Percentiles rank a stretch among this genome's conserved stretches.
These are phyloP conservation scores for Coleophora flavipennella DNA, from an alignment of 2,888 invertebrate species.

Conservation along the genomic window DNA sequence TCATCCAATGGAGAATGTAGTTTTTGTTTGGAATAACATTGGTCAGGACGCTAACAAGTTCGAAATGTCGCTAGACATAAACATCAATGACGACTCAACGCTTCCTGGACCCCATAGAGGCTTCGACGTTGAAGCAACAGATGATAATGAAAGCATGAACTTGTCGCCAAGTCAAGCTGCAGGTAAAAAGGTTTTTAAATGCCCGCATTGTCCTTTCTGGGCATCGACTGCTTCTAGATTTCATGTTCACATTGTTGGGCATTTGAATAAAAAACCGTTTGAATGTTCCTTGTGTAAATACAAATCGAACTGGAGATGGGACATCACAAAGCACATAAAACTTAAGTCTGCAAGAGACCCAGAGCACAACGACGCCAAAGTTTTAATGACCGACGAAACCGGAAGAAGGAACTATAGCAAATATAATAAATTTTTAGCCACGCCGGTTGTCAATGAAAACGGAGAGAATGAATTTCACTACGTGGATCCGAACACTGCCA, in stretches of 20 bases:
- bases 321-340: constrained; percentile 95
- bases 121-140: constrained; percentile 48
- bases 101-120: constrained; percentile 43
- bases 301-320: constrained; percentile 97
- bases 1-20: constrained; percentile 86
- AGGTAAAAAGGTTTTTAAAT: constrained; percentile 88
- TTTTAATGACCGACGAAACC: constrained; percentile 92
- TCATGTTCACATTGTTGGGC: constrained; percentile 94
- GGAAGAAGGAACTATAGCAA: constrained; percentile 93
- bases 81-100: constrained; percentile 61
- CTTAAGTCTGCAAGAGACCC: constrained; percentile 89
- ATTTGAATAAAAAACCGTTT: constrained; percentile 93
- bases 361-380: constrained; percentile 84
- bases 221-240: constrained; percentile 93
- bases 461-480: constrained; percentile 64
- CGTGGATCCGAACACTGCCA: constrained; percentile 43
- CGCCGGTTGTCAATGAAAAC: constrained; percentile 73
- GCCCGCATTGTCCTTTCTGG: constrained; percentile 94
- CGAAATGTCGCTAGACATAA: constrained; percentile 54
- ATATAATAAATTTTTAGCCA: constrained; percentile 88
- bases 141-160: constrained; percentile 72
- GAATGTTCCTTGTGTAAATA: constrained; percentile 95
- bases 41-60: constrained; percentile 52
- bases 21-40: constrained; percentile 86
- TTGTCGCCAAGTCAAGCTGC: constrained; percentile 75